Conservation (phyloP, 2,113 vertebrate species). For the Anseranas semipalmata region DNA sequence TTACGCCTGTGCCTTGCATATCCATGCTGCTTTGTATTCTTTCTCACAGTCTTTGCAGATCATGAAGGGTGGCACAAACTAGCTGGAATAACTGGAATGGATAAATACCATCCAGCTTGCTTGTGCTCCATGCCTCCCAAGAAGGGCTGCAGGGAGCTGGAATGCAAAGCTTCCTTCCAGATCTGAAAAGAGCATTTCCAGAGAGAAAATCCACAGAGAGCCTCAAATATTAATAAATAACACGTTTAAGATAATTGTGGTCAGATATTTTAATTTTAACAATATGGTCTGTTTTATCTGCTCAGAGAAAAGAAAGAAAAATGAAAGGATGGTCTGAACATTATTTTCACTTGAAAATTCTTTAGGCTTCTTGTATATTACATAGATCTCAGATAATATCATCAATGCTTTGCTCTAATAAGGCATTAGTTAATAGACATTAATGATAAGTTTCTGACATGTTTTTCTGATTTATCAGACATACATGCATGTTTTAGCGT, state of each 20-base stretch:
- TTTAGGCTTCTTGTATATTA: neutral
- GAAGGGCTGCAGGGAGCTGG: constrained; percentile 14
- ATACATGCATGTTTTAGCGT: neutral
- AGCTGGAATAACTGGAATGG: constrained; percentile 50
- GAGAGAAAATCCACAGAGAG: constrained; percentile 40
- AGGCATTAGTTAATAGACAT: neutral
- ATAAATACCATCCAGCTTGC: constrained; percentile 33
- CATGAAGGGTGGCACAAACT: neutral
- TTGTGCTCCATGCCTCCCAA: neutral
- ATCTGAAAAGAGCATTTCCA: constrained; percentile 61
- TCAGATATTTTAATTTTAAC: neutral
- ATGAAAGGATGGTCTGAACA: neutral
- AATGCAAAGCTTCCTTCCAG: constrained; percentile 7
- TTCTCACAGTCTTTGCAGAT: constrained; percentile 22
- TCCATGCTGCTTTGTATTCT: neutral
- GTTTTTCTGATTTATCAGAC: neutral
- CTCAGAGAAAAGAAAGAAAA: neutral
- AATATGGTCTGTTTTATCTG: neutral
- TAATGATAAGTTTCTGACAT: neutral
- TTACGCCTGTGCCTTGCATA: neutral
- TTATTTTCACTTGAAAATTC: neutral
- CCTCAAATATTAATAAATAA: constrained; percentile 56
- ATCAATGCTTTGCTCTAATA: neutral
- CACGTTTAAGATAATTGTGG: neutral
- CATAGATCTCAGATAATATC: neutral